phyloP scores from a whole-genome alignment of 1,140 invertebrate genomes.

The Leptopilina clavipes region DNA sequence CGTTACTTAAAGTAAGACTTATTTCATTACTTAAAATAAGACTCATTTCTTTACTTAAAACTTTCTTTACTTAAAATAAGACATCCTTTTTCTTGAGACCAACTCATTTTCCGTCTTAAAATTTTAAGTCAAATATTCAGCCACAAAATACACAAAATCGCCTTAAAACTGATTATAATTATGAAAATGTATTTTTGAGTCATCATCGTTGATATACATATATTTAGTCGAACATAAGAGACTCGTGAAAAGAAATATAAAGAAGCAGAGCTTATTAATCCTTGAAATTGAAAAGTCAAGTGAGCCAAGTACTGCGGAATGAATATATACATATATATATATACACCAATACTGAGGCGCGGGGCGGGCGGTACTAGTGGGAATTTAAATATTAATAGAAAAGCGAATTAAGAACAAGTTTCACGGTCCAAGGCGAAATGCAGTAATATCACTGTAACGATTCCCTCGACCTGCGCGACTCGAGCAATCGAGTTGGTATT shows the following conservation, averaged over 20 bases:
- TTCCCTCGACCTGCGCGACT: conserved; percentile 12
- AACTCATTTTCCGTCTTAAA: no score
- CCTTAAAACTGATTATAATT: background rate
- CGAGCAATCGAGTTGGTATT: conserved; percentile 29
- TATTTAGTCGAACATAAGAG: background rate
- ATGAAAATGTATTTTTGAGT: background rate
- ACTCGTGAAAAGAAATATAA: background rate
- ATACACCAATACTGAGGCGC: no score
- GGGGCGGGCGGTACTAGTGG: background rate
- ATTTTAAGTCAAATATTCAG: no score
- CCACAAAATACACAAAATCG: no score
- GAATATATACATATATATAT: background rate
- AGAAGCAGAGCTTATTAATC: conserved; percentile 21
- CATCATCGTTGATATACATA: background rate
- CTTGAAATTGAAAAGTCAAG: conserved; percentile 33
- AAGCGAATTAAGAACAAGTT: conserved; percentile 30
- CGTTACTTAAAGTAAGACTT: no score
- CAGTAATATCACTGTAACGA: conserved; percentile 18
- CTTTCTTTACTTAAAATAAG: no score
- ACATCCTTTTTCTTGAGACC: no score
- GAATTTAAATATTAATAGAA: conserved; percentile 31
- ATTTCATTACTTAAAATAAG: no score
- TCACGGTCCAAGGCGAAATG: conserved; percentile 22
- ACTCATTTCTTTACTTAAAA: no score
- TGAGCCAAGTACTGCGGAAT: conserved; percentile 10